Conservation (phyloP, 2,888 invertebrate species). For the Mellilla xanthometata region DNA sequence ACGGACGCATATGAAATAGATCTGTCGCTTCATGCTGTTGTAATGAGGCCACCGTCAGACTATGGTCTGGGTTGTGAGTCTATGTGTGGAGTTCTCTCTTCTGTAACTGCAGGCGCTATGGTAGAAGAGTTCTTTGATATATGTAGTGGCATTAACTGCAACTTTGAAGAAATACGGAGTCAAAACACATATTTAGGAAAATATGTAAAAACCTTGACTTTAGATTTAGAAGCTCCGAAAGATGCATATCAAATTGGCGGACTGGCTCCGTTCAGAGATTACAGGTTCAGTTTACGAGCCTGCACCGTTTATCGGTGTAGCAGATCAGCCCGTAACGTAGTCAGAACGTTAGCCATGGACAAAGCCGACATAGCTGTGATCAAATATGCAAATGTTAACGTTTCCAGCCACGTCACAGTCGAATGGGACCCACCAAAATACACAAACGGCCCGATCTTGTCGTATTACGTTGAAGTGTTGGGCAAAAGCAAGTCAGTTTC, state of each 20-base stretch:
- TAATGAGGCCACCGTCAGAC: constrained; percentile 58
- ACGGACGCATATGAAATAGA: constrained; percentile 45
- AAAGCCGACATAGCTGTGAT: constrained; percentile 55
- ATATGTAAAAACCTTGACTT: constrained; percentile 48
- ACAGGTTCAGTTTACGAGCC: constrained; percentile 62
- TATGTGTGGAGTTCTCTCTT: constrained; percentile 60
- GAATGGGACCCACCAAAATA: constrained; percentile 59
- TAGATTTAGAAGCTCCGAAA: constrained; percentile 47
- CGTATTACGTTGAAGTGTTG: constrained; percentile 60
- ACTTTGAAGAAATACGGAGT: constrained; percentile 42
- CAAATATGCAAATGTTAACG: constrained; percentile 34
- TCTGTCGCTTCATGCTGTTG: constrained; percentile 55
- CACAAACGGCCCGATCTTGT: constrained; percentile 65
- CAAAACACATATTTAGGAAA: constrained; percentile 47
- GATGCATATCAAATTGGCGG: constrained; percentile 51
- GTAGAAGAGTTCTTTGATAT: constrained; percentile 64
- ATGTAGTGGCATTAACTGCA: constrained; percentile 51
- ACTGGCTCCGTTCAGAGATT: constrained; percentile 67
- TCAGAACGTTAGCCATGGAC: constrained; percentile 52
- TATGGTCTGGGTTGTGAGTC: constrained; percentile 64
- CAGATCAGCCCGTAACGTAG: constrained; percentile 53
- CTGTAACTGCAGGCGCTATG: constrained; percentile 53
- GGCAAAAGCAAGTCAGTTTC: constrained; percentile 44
- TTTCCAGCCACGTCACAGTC: constrained; percentile 46
- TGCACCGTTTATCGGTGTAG: constrained; percentile 58